Evolutionary conservation across 2,888 invertebrate genomes (phyloP).

Genomic region (Aleiodes alternator): DNA sequence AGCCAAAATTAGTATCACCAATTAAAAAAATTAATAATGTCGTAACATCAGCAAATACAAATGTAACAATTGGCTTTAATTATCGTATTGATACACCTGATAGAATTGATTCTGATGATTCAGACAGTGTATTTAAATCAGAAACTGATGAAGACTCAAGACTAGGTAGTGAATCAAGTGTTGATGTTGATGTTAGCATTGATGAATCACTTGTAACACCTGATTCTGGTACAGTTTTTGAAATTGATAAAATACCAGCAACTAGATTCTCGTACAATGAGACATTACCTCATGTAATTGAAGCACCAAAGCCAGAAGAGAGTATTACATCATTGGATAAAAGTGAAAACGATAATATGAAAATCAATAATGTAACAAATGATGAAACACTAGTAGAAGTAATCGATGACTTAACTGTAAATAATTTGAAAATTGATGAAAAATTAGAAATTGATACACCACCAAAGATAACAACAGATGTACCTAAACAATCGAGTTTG

Average conservation of each 20-base stretch:
- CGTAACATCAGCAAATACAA: slow-evolving; percentile 69
- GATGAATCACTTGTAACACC: slow-evolving; percentile 22
- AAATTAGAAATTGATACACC: no score
- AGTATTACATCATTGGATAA: not conserved
- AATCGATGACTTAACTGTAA: not conserved
- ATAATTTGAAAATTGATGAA: not conserved
- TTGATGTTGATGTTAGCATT: slow-evolving; percentile 38
- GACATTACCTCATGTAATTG: not conserved
- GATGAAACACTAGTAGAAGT: slow-evolving; percentile 1
- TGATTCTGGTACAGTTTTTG: slow-evolving; percentile 11
- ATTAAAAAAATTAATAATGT: slow-evolving; percentile 72
- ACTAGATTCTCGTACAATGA: slow-evolving; percentile 34
- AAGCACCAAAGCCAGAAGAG: not conserved
- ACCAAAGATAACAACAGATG: slow-evolving; percentile 23
- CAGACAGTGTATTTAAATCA: slow-evolving; percentile 56
- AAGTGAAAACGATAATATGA: slow-evolving; percentile 4
- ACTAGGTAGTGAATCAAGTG: slow-evolving; percentile 41
- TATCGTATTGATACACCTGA: slow-evolving; percentile 56
- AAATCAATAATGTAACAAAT: not conserved
- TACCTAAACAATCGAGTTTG: slow-evolving; percentile 76
- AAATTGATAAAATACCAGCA: slow-evolving; percentile 39
- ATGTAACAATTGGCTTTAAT: slow-evolving; percentile 61
- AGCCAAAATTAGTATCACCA: slow-evolving; percentile 50
- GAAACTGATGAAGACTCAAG: slow-evolving; percentile 48
- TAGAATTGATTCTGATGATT: slow-evolving; percentile 58